Base-by-base conservation (phyloP, 2,113 vertebrate species). In the Ceyx margarethae region DNA sequence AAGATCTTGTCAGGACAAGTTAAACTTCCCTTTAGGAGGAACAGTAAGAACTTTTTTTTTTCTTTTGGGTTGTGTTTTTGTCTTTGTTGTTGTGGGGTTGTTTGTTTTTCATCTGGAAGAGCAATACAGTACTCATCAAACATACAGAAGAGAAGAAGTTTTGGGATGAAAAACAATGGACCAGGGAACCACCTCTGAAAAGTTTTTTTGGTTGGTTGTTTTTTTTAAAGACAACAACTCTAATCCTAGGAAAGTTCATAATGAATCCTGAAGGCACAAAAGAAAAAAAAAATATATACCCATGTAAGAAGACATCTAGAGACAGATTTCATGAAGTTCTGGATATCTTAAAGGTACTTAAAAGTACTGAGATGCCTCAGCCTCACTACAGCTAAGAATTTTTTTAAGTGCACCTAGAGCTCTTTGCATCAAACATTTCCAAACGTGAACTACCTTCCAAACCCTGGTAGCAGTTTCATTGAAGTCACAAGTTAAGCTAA, bases 121-220 rank as follows among this genome's bases (percentile, higher is more conserved):
- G 29, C 29, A 48, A 60, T 23, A 60, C 12, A 23, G 12, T 42
- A 58, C 13, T 53, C 13, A 11, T 22, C n/a, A 71, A 66, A 82
- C 60, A 60, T 6, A 10, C 6, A 53, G 28, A 75, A 62, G 12
- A 65, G 5, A 6, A 69, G 37, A 72, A 31, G 10, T 15, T 53
- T 82, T n/a, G 48, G n/a, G 19, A 4, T 68, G 35, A 73, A 62
- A 73, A 40, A 18, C 3, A 1, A 50, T 43, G 40, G 72, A 81
- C 7, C 0, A 0, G 35, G 16, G 14, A 77, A 77, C 19, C 10
- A 72, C 29, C 10, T 42, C 28, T 33, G 6, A 28, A 60, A 72
- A 42, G 18, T 14, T 28, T 46, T n/a, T 43, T 62, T 62, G 9
- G 33, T 40, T 22, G 15, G 13, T 48, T 23, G 5, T 23, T 50